A percentile compares a stretch with the other conserved stretches of the same genome.
Evolutionary conservation across 1,140 invertebrate species (phyloP).

Genomic region (Heliconius melpomene): DNA sequence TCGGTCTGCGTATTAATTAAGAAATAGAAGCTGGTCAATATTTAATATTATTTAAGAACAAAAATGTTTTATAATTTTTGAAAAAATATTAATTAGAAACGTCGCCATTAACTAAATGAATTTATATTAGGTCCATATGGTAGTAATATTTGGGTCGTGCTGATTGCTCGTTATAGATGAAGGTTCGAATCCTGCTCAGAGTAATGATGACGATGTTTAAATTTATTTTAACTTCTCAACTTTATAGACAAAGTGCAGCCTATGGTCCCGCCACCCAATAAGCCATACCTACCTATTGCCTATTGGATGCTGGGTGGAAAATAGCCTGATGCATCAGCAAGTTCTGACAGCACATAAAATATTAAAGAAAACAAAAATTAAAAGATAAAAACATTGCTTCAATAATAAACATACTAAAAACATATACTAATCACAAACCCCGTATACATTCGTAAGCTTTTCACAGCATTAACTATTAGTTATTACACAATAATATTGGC

Average conservation of each 20-base stretch:
- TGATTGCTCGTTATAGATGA: too few relatives aligned
- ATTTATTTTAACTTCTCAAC: too few relatives aligned
- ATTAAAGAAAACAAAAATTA: not conserved
- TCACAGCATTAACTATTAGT: constrained; percentile 2
- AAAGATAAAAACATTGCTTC: not conserved
- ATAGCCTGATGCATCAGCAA: too few relatives aligned
- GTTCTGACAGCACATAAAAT: too few relatives aligned
- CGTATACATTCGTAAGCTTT: constrained; percentile 6
- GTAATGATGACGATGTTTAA: not conserved
- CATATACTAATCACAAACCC: not conserved
- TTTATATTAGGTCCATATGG: not conserved
- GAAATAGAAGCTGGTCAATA: not conserved
- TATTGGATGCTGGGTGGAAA: too few relatives aligned
- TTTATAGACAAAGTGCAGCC: too few relatives aligned
- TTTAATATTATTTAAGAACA: constrained; percentile 1
- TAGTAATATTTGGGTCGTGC: too few relatives aligned
- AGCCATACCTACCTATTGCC: too few relatives aligned
- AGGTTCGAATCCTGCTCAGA: too few relatives aligned
- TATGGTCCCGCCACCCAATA: too few relatives aligned
- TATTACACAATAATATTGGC: constrained; percentile 23
- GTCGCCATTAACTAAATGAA: not conserved
- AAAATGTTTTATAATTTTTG: not conserved
- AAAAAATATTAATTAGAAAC: not conserved
- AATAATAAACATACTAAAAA: not conserved
- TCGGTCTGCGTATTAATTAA: constrained; percentile 5